Conservation (phyloP, 2,797 vertebrate genomes). For the Halcyon leucocephala region DNA sequence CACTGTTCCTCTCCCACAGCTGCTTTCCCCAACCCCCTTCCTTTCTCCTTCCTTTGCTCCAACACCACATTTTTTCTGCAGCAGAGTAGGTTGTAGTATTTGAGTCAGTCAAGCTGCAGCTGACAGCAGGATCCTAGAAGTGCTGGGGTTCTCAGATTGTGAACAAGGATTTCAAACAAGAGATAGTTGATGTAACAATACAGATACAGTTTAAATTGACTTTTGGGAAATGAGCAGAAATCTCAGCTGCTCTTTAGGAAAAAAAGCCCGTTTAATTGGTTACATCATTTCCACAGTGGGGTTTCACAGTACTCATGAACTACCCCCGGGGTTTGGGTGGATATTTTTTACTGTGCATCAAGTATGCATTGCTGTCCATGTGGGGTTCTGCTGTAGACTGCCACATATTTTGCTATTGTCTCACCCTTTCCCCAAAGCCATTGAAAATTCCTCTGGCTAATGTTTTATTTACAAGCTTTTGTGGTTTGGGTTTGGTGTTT, state of each 20-base stretch:
- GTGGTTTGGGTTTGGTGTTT: neutral
- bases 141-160: neutral
- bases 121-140: neutral
- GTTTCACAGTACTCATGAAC: neutral
- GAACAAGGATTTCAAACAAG: neutral
- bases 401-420: constrained; percentile 7
- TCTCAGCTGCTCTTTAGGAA: neutral
- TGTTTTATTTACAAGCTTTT: constrained; percentile 30
- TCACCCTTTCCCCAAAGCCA: neutral
- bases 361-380: neutral
- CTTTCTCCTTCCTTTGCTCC: neutral
- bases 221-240: neutral
- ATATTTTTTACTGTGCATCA: neutral
- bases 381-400: neutral
- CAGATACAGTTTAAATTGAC: neutral
- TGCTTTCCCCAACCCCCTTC: neutral
- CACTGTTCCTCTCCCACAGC: accelerated
- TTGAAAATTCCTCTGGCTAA: neutral
- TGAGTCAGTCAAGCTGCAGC: neutral
- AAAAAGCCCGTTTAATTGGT: neutral
- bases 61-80: neutral
- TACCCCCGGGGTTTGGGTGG: neutral
- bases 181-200: neutral
- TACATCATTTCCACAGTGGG: neutral
- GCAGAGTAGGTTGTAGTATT: neutral